Evolutionary conservation across 2,797 vertebrate genomes (phyloP).

Genomic region (Pogoniulus pusillus): DNA sequence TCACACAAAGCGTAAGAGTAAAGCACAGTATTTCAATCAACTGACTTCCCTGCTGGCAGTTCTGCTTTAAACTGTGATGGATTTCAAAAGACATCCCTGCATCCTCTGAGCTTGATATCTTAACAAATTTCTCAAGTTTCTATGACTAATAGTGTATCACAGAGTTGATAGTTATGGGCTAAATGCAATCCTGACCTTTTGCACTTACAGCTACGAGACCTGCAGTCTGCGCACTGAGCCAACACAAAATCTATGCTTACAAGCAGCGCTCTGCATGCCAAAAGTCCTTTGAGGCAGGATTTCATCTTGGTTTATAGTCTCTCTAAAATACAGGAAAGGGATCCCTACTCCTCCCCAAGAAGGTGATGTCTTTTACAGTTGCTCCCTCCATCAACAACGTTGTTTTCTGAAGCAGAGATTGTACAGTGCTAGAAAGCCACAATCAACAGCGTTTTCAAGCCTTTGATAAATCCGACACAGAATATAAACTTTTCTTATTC

Average conservation of each 20-base stretch:
- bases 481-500: background rate
- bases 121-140: slow-evolving; percentile 54
- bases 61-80: background rate
- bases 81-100: background rate
- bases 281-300: background rate
- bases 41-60: background rate
- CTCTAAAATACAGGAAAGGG: background rate
- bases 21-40: background rate
- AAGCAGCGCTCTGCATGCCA: background rate
- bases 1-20: background rate
- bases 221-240: background rate
- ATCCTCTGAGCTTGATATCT: background rate
- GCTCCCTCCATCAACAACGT: background rate
- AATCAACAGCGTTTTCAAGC: background rate
- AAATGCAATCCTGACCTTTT: slow-evolving; percentile 56
- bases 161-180: slow-evolving; percentile 14
- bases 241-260: slow-evolving; percentile 31
- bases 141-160: slow-evolving; percentile 26
- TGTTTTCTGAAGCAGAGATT: background rate
- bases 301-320: background rate
- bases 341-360: background rate
- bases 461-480: background rate
- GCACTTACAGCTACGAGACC: background rate
- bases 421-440: accelerated
- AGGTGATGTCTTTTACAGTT: background rate